Percentiles rank a stretch among this genome's conserved stretches.
Evolutionary conservation across 1,140 invertebrate species (phyloP).

Genomic region (Fopius arisanus): DNA sequence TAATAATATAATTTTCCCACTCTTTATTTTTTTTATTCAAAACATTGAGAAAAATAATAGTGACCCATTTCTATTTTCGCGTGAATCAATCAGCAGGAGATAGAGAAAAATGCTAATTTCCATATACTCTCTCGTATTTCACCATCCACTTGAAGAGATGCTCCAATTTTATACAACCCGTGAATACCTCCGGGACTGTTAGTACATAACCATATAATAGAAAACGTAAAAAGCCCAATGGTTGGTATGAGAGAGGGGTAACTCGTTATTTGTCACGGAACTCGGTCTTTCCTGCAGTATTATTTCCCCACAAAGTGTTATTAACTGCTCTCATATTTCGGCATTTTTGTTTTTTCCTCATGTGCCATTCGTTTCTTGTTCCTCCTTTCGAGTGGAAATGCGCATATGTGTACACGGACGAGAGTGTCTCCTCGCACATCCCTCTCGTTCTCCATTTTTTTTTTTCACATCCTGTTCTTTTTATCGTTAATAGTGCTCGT

Average conservation of each 20-base stretch:
- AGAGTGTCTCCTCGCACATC: constrained; percentile 10
- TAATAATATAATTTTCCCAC: no score
- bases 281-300: constrained; percentile 64
- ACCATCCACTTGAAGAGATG: background rate
- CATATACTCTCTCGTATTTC: background rate
- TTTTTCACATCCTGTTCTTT: constrained; percentile 46
- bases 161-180: background rate
- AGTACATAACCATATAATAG: constrained; percentile 30
- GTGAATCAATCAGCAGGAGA: no score
- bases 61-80: no score
- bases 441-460: constrained; percentile 35
- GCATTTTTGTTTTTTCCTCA: constrained; percentile 56
- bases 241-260: constrained; percentile 44
- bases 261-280: constrained; percentile 63
- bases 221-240: constrained; percentile 26
- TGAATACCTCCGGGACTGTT: constrained; percentile 37
- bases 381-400: constrained; percentile 33
- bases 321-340: constrained; percentile 66
- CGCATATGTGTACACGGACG: constrained; percentile 9
- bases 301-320: constrained; percentile 66
- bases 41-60: no score
- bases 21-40: no score
- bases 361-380: constrained; percentile 44
- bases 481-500: constrained; percentile 60
- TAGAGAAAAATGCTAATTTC: background rate